Conservation (phyloP, 2,797 vertebrate species). For the Crenichthys baileyi region DNA sequence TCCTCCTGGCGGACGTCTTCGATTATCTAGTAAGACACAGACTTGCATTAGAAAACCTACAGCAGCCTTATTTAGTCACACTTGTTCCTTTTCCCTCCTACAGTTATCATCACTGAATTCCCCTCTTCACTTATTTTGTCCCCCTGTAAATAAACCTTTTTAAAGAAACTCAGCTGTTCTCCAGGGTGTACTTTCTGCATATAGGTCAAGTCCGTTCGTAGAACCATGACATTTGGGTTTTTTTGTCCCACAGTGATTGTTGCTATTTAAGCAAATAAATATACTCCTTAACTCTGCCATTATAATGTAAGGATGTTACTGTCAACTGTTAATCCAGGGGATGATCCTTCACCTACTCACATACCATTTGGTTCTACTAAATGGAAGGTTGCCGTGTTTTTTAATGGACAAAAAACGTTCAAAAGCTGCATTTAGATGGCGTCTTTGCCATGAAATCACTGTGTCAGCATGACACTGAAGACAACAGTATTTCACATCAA, state of each 20-base stretch:
- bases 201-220: too few species aligned
- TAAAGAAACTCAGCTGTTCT: too few species aligned
- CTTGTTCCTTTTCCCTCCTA: too few species aligned
- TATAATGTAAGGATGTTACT: not conserved
- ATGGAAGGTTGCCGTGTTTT: not conserved
- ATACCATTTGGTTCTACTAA: not conserved
- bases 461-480: not conserved
- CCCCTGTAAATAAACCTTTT: too few species aligned
- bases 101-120: too few species aligned
- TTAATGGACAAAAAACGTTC: not conserved
- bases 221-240: too few species aligned
- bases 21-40: too few species aligned
- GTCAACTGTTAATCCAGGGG: not conserved
- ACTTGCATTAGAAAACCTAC: too few species aligned
- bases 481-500: not conserved
- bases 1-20: too few species aligned
- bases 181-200: too few species aligned
- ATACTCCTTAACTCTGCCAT: not conserved
- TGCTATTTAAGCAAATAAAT: not conserved
- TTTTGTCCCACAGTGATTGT: not conserved
- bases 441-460: not conserved
- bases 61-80: too few species aligned
- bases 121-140: too few species aligned
- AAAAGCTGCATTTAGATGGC: not conserved
- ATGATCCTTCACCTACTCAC: not conserved